Base-by-base conservation (phyloP, 2,888 invertebrate genomes). In the Dicycla oo region DNA sequence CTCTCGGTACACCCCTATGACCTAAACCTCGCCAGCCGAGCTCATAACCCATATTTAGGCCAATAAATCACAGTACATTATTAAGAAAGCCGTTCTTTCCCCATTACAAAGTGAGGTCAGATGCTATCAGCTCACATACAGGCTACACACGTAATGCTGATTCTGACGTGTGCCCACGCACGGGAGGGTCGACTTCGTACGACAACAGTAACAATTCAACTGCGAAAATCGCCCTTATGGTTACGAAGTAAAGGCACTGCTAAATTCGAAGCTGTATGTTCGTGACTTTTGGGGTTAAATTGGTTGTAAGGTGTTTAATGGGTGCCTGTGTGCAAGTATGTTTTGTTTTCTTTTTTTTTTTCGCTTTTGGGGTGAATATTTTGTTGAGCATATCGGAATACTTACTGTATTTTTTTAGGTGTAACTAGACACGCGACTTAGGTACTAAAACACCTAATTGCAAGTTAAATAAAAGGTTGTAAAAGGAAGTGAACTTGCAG, bases 81-180 rank as follows among this genome's bases (percentile, higher is more conserved):
- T 71, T 66, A 80, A 72, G 73, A 75, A 70, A 78, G 45, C 65
- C 56, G 57, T 77, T 62, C 58, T 70, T 65, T 70, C 79, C 64
- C 74, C 72, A 70, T 83, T 76, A 82, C 78, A 64, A 69, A 78
- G 80, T 81, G 84, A 84, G 87, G 87, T 87, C 83, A 87, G 88
- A 88, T 88, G 26, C n/a, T 87, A 88, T 88, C 88, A 66, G 66
- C 60, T 70, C 84, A 87, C 87, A 87, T 85, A 87, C 80, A 86
- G 84, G 85, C 78, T 80, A 76, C 89, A 88, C 90, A 76, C 89
- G 88, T 90, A 88, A 85, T 73, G 72, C 87, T 88, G 87, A 90
- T 89, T 86, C 71, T 88, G 88, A 90, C 85, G 90, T 86, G 87
- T 85, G 88, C 68, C 73, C 80, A 82, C 80, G 78, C 82, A 78